Base-by-base conservation (phyloP, 1,140 invertebrate genomes). In the Catajapyx aquilonaris region DNA sequence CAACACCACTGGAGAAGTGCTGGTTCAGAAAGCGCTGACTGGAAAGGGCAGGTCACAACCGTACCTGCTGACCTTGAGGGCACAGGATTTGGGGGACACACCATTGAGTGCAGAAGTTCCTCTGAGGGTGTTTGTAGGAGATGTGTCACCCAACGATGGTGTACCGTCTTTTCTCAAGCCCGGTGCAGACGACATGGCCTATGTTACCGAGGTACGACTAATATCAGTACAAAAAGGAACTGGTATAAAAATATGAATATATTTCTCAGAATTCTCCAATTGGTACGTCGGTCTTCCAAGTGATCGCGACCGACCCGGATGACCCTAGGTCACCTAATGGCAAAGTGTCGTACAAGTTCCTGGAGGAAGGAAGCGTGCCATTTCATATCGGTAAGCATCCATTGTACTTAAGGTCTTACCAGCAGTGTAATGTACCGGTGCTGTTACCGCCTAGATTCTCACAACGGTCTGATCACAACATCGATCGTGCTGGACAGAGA, bases 121-220 rank as follows among this genome's bases (percentile, higher is more conserved):
- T 16, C 49, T 84, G 0, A 60, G 63, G 1, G 48, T 85, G 1
- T 77, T 73, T 42, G 73, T 86, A 18, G 77, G 79, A 0, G 79
- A 86, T 48, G 74, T 85, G 0, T 77, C 78, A 28, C 71, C 71
- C 38, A 85, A 85, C 48, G 80, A 85, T 51, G 81, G 80, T 0
- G 72, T 83, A 5, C 81, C 81, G 0, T 58, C 66, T 5, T 81
- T 85, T 43, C 66, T 81, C 5, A 58, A 68, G 31, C 78, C 79
- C 0, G 66, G 66, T 3, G 51, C 68, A 0, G 71, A 76, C n/a
- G 75, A 83, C 51, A 53, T 68, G 4, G 69, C 77, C 1, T 66
- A 65, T 44, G 59, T 81, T n/a, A 64, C 69, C 4, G 78, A 84
- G 61, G 69, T 68, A 32, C 47, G 43, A 39, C 36, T 13, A 30